phyloP scores from a whole-genome alignment of 2,888 invertebrate species.

The Anthophora plumipes region DNA sequence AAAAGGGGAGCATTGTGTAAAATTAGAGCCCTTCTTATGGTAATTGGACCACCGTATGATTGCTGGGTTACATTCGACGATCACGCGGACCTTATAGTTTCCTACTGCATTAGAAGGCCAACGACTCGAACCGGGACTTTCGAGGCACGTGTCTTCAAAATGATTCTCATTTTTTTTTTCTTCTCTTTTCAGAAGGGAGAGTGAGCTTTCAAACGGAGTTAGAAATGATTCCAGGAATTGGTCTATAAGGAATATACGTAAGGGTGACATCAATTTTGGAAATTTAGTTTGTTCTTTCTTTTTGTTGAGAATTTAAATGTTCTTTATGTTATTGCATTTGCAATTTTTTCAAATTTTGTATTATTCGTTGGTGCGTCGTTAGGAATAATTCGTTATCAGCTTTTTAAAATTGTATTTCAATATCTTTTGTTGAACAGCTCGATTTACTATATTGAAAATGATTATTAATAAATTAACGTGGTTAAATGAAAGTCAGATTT shows the following conservation, averaged over 20 bases:
- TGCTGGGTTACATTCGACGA: conserved; percentile 75
- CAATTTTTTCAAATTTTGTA: too few species aligned
- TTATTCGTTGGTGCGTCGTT: too few species aligned
- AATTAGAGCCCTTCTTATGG: conserved; percentile 84
- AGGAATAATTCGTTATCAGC: too few species aligned
- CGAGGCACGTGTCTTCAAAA: conserved; percentile 64
- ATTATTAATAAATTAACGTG: too few species aligned
- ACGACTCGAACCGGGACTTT: conserved; percentile 57
- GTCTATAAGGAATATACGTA: not conserved
- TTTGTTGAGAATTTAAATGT: too few species aligned
- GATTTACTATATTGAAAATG: too few species aligned
- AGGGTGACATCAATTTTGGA: not conserved
- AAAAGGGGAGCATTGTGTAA: conserved; percentile 78
- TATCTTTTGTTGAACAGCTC: too few species aligned
- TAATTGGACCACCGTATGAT: conserved; percentile 82
- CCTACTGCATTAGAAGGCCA: conserved; percentile 72
- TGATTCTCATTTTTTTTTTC: conserved; percentile 9
- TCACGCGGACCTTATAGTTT: conserved; percentile 71
- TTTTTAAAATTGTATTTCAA: too few species aligned
- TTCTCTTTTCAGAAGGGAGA: not conserved
- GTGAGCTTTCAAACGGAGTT: conserved; percentile 7
- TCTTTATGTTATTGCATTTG: too few species aligned
- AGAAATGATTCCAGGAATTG: not conserved
- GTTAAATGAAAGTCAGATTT: too few species aligned
- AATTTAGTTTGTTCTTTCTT: not conserved